Evolutionary conservation across 2,888 invertebrate species (phyloP), one percentile per base, ranked within the genome.

Genomic region (Coenonympha glycerion): DNA sequence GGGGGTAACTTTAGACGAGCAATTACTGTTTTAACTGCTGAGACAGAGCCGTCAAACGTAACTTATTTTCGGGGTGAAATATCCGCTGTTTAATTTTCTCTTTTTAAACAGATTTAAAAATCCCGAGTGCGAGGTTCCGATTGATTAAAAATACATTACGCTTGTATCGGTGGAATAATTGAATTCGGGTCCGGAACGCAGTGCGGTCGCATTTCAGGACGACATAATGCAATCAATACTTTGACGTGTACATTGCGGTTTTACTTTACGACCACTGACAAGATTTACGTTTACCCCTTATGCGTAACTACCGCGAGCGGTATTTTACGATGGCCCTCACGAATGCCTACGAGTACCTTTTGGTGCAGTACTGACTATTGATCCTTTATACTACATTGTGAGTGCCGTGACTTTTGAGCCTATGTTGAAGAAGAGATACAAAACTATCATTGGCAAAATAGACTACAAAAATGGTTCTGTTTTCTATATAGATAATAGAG

Each of bases 21-120:
- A 84, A 86, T 86, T 85, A 84, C 84, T 72, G 82, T 81, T 83
- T 83, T 79, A 82, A 83, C 79, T 80, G 79, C 73, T 75, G 73
- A 71, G 79, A 80, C 81, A 76, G 79, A 74, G 76, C 82, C 71
- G 85, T 84, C 84, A 84, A 79, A 80, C 66, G 69, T 73, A 69
- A 77, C 78, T 75, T 83, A 79, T 80, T 81, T 75, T 72, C 64
- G 73, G 42, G 60, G 56, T 72, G 65, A 72, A 72, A 74, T 79
- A 69, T 69, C 72, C 65, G 60, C 50, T 60, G 48, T 55, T 58
- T 53, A 63, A 59, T 69, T 68, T 65, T 63, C 51, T 45, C 39
- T 57, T 59, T 61, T 28, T 30, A 26, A 49, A 47, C n/a, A 6
- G 33, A 22, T 47, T 55, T 56, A 47, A 55, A 56, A 45, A 56